Evolutionary conservation across 2,113 vertebrate genomes (phyloP), one percentile per base, ranked within the genome.

Genomic region (Oxyura jamaicensis): DNA sequence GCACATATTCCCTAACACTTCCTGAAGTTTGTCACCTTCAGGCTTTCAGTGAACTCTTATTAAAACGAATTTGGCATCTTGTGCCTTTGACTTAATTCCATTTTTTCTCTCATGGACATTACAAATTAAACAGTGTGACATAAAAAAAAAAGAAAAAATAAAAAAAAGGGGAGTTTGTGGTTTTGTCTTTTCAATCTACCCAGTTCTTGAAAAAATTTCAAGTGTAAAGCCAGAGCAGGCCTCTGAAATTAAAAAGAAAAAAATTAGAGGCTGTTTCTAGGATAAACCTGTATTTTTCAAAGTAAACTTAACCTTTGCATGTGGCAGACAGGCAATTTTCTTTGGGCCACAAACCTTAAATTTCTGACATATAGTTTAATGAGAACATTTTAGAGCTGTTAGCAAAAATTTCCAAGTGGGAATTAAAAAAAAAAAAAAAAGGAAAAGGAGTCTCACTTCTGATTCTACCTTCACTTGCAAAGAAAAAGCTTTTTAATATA

Each of bases 1-100:
- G 56, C 90, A 86, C 83, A 93, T 81, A 94, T 97, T 94, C 52
- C 74, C 87, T 96, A 95, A 97, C 81, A 73, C 62, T 95, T 94
- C 55, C 91, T 96, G 74, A 96, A 72, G 85, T 91, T 95, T 96
- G 78, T 85, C 90, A 96, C 95, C 95, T 97, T 92, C 16, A 41
- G 95, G 86, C 84, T 97, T 88, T 73, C 82, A 62, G 35, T 36
- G 76, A 93, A 82, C 55, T 87, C 93, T 72, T 92, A 90, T 82
- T 94, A 90, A 96, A 95, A 91, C 73, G 66, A 84, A 86, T 73
- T 67, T 91, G 89, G 82, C 92, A 89, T 88, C 88, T 94, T 13
- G 23, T 63, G 80, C 60, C 72, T 97, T 93, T 86, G 87, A 88
- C 91, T 97, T 95, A 84, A 91, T 93, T 91, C 46, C 4, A 3